phyloP scores from a whole-genome alignment of 2,113 vertebrate species.

The Aptenodytes patagonicus region DNA sequence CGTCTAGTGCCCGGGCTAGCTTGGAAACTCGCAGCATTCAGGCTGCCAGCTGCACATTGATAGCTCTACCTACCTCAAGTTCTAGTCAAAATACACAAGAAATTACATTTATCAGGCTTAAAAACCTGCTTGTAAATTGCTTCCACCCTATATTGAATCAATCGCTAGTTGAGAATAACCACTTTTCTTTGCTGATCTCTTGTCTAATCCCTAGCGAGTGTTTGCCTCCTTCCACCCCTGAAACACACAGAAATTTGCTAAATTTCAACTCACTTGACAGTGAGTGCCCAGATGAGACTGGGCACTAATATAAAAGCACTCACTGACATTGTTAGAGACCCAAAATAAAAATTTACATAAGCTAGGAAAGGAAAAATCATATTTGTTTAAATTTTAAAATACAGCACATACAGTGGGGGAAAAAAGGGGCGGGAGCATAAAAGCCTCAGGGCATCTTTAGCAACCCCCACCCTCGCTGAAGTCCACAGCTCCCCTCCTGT shows the following conservation, averaged over 20 bases:
- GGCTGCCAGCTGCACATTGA: not conserved
- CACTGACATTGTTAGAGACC: not conserved
- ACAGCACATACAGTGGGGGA: not conserved
- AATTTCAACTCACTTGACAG: not conserved
- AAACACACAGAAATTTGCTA: not conserved
- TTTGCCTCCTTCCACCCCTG: not conserved
- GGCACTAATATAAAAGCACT: not conserved
- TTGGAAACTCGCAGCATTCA: accelerated
- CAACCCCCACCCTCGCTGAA: not conserved
- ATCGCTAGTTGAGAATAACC: not conserved
- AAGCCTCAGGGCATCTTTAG: not conserved
- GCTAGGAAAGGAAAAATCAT: not conserved
- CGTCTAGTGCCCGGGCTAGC: accelerated
- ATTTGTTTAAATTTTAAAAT: not conserved
- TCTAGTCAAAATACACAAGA: not conserved
- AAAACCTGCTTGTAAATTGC: not conserved
- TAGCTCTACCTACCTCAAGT: not conserved
- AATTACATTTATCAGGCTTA: not conserved
- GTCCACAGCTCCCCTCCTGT: not conserved
- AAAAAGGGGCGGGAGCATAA: not conserved
- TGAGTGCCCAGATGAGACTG: not conserved
- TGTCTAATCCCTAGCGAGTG: not conserved
- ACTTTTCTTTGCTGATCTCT: not conserved
- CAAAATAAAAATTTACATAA: not conserved
- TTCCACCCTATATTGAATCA: not conserved